These are phyloP conservation scores for Enteromius anoplus DNA, from an alignment of 2,797 vertebrate species.

Conservation along the genomic window DNA sequence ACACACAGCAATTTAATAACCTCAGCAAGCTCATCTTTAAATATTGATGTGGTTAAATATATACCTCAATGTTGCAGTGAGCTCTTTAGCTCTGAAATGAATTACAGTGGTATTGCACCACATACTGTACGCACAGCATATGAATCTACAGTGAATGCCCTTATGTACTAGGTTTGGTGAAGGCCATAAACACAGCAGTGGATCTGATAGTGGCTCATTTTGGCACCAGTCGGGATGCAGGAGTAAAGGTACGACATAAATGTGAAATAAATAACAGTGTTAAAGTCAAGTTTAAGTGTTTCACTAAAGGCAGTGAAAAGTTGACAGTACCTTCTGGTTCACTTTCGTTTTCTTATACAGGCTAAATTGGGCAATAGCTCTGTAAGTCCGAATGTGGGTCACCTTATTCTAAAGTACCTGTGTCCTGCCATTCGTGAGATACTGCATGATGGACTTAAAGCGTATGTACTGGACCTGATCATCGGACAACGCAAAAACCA, in stretches of 20 bases:
- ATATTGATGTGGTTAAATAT: constrained; percentile 9
- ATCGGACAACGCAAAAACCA: constrained; percentile 91
- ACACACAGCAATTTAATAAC: background rate
- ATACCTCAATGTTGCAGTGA: background rate
- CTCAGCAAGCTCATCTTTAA: constrained; percentile 6
- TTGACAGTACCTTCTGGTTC: background rate
- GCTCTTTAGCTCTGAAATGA: background rate
- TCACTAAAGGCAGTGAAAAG: background rate
- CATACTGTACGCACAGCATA: background rate
- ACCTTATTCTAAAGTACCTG: constrained; percentile 95
- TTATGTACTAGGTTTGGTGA: constrained; percentile 82
- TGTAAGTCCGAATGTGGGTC: constrained; percentile 95
- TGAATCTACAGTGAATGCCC: constrained; percentile 3
- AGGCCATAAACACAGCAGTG: constrained; percentile 93
- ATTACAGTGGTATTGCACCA: background rate
- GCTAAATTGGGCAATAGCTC: constrained; percentile 97
- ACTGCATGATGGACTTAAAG: constrained; percentile 90
- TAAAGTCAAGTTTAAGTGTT: background rate
- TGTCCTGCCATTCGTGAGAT: constrained; percentile 90
- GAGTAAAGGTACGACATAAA: constrained; percentile 84
- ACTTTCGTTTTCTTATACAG: constrained; percentile 67
- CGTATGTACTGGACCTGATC: constrained; percentile 91
- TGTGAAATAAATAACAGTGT: background rate
- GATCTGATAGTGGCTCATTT: constrained; percentile 98
- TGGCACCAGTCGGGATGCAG: constrained; percentile 91